Percentiles rank a stretch among this genome's conserved stretches.
phyloP scores from a whole-genome alignment of 2,113 vertebrate genomes.

The Raja brachyura region DNA sequence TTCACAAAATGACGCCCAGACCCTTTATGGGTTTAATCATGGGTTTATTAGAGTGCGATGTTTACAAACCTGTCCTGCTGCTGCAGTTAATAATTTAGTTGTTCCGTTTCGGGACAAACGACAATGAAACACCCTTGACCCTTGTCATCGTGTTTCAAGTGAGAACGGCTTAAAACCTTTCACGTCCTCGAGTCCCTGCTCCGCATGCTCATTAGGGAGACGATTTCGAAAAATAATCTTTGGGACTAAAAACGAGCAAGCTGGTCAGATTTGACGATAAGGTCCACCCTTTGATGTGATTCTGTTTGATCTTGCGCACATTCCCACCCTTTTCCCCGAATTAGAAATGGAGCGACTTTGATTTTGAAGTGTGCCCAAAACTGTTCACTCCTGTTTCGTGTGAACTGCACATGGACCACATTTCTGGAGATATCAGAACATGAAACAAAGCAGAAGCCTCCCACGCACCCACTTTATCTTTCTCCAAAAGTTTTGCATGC shows the following conservation, averaged over 20 bases:
- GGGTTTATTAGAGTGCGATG: too few species aligned
- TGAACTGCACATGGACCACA: not conserved
- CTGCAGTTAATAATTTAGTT: too few species aligned
- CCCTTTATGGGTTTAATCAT: too few species aligned
- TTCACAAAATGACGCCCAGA: too few species aligned
- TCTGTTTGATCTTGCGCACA: not conserved
- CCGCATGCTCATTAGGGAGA: not conserved
- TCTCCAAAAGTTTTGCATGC: not conserved
- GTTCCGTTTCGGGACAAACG: too few species aligned
- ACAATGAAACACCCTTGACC: not conserved
- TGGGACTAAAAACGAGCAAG: not conserved
- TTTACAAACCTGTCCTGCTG: too few species aligned
- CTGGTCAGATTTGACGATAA: conserved; percentile 20
- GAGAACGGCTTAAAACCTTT: not conserved
- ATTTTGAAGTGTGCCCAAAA: not conserved
- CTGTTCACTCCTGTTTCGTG: not conserved
- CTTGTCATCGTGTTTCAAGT: conserved; percentile 10
- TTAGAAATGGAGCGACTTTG: conserved; percentile 19
- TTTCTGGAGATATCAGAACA: conserved; percentile 27
- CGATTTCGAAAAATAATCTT: not conserved
- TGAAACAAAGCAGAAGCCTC: conserved; percentile 20
- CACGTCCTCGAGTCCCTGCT: not conserved
- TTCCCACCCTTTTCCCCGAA: not conserved
- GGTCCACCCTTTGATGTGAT: not conserved
- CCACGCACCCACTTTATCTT: not conserved